Evolutionary conservation across 2,113 vertebrate genomes (phyloP), one percentile per base, ranked within the genome.

Genomic region (Rhinolophus ferrumequinum): DNA sequence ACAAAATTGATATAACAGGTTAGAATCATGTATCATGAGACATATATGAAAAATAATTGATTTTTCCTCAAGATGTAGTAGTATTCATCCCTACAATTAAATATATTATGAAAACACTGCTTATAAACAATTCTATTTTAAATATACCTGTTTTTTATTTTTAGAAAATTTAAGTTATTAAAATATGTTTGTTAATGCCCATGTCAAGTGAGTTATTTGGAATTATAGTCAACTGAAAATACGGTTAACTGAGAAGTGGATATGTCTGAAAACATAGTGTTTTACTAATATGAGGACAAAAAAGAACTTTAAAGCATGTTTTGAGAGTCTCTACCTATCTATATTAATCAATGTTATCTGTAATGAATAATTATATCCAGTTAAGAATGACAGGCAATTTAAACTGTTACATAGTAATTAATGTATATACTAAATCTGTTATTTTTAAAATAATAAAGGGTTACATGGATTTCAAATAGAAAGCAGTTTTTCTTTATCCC

Each of bases 81-180:
- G 12, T 82, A 47, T 44, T 50, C 16, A 72, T 41, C 13, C 66
- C 33, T 66, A 12, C 15, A 64, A n/a, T 82, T 79, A 15, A 82
- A 47, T 47, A 62, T 64, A 22, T 66, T 66, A 56, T 66, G 6
- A 86, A 93, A 93, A 62, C 30, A 70, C 5, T 22, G 2, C 12
- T 41, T 77, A 22, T 83, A 30, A 21, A 87, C 8, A 79, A 77
- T 77, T 86, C 7, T 47, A n/a, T 58, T 79, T 88, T 50, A 73
- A 66, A 66, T 7, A 66, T 19, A 1, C 38, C 56, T 73, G 28
- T 18, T 50, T 50, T 75, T 67, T 41, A 70, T 16, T 82, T 85
- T 92, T 60, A 80, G 72, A 84, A 88, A 84, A 87, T 58, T 95
- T 91, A 77, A 87, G 22, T 88, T 8, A 67, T 52, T 84, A 88